Evolutionary conservation across 2,113 vertebrate genomes (phyloP), one percentile per base, ranked within the genome.

Genomic region (Lasiurus borealis): DNA sequence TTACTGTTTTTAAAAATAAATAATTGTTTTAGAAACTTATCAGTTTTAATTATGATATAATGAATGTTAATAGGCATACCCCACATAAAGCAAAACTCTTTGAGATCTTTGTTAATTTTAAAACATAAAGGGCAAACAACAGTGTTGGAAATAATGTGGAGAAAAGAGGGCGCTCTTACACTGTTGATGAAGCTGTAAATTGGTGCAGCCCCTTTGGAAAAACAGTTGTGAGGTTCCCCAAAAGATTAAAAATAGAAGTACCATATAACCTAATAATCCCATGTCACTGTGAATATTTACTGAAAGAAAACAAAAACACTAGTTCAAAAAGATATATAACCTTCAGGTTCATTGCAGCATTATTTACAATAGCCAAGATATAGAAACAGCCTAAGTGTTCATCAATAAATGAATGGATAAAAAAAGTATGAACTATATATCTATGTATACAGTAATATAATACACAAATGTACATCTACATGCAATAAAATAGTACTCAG

Each of bases 21-120:
- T 85, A 59, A 85, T 52, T 71, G 75, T 64, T 91, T 91, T 2
- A 21, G 52, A 93, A 83, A 89, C 10, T 40, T 92, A 23, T 84
- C 54, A 57, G 15, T 54, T 84, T 78, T 72, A 57, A 84, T 62
- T 48, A 31, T 21, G 95, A 18, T 46, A 78, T 77, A 82, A 88
- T 81, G 80, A 90, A 59, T 85, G 76, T 73, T 54, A 75, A 73
- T n/a, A 72, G 69, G 27, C 40, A 94, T 40, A 85, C n/a, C 9
- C 29, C n/a, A 88, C 34, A 94, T 27, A 25, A 73, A 90, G 50
- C n/a, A 86, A 78, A 82, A 0, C 5, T 40, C 9, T 52, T 82
- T 36, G 52, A 34, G 44, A 18, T 87, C 21, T 18, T 44, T 62
- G 23, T 62, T 62, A 62, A 62, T 62, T 62, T 25, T 25, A 62